These are phyloP conservation scores for Neocrepidodera transversa DNA, from an alignment of 2,888 invertebrate genomes.

Conservation along the genomic window DNA sequence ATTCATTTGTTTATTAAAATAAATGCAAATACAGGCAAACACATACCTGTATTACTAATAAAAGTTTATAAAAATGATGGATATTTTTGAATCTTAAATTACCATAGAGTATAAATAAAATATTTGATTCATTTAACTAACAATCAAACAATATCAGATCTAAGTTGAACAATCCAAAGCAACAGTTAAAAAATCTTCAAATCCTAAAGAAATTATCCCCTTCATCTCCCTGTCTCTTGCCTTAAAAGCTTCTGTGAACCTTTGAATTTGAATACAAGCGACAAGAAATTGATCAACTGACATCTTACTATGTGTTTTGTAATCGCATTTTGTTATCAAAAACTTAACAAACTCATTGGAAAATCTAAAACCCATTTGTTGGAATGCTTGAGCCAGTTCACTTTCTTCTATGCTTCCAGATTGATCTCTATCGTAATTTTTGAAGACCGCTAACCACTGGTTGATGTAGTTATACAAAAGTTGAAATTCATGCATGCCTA, in stretches of 20 bases:
- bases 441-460: constrained; percentile 86
- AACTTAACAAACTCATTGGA: constrained; percentile 79
- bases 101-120: not conserved
- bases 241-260: constrained; percentile 87
- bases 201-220: constrained; percentile 83
- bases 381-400: constrained; percentile 80
- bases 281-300: constrained; percentile 91
- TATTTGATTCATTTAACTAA: too few relatives aligned
- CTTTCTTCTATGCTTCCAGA: constrained; percentile 84
- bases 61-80: not conserved
- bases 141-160: not conserved
- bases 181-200: constrained; percentile 89
- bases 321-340: constrained; percentile 74
- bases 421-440: constrained; percentile 83
- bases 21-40: not conserved
- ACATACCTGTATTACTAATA: not conserved
- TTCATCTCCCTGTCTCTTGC: constrained; percentile 79
- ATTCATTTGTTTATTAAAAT: not conserved
- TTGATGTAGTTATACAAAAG: constrained; percentile 87
- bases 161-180: constrained; percentile 75
- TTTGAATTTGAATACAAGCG: constrained; percentile 85
- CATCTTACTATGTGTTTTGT: constrained; percentile 67
- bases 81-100: not conserved
- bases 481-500: constrained; percentile 84
- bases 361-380: constrained; percentile 89